Percentiles rank a stretch among this genome's conserved stretches.
Conservation (phyloP, 2,888 invertebrate species). For the Temnothorax ravouxi region DNA sequence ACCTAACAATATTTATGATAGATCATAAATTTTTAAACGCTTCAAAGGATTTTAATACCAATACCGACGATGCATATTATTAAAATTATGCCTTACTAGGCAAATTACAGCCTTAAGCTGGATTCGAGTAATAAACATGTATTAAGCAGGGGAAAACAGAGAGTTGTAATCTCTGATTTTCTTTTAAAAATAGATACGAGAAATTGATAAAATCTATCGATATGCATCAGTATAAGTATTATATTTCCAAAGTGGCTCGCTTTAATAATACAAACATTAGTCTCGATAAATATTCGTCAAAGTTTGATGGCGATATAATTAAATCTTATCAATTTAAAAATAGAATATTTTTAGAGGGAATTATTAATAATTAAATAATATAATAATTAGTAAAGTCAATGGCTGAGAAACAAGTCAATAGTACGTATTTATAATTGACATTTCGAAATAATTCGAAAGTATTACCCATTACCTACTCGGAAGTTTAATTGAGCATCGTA, state of each 20-base stretch:
- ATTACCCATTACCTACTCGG: neutral
- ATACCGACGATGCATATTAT: neutral
- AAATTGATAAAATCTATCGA: neutral
- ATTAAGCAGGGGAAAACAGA: neutral
- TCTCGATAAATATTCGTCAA: neutral
- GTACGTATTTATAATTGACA: neutral
- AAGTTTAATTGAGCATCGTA: constrained; percentile 10
- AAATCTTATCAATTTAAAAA: too few species aligned
- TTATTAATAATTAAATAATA: neutral
- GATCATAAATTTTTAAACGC: neutral
- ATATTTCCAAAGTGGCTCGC: neutral
- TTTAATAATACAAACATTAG: neutral
- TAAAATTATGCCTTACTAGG: neutral
- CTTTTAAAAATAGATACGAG: neutral
- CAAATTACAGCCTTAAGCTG: neutral
- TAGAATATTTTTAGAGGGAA: neutral
- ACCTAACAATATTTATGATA: neutral
- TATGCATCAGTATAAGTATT: neutral
- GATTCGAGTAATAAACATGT: neutral
- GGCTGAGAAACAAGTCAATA: neutral
- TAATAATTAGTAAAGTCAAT: neutral
- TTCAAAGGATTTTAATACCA: neutral
- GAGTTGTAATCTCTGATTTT: neutral
- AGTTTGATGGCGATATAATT: neutral
- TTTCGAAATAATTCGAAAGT: neutral